Evolutionary conservation across 2,888 invertebrate genomes (phyloP).

Genomic region (Periphyllus acericola): DNA sequence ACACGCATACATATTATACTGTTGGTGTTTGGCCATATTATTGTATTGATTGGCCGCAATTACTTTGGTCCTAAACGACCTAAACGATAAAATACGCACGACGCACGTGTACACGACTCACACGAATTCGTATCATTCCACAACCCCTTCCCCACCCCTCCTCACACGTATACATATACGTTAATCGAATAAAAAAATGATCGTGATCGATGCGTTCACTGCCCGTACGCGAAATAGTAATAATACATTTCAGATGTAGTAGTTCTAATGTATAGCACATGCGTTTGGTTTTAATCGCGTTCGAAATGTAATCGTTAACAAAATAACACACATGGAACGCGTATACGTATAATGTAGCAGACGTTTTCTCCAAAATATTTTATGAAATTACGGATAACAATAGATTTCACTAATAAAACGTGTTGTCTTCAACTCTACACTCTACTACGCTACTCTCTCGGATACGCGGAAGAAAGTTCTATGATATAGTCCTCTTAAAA

Average conservation of each 20-base stretch:
- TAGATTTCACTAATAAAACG: not conserved
- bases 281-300: not conserved
- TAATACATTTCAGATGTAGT: too few species aligned
- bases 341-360: not conserved
- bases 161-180: not conserved
- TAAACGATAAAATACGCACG: slow-evolving; percentile 5
- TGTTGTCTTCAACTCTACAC: not conserved
- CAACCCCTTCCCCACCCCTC: too few species aligned
- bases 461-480: not conserved
- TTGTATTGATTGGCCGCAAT: slow-evolving; percentile 47
- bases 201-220: not conserved
- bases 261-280: not conserved
- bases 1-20: not conserved
- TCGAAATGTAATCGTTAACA: not conserved
- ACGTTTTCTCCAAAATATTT: not conserved
- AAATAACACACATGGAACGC: not conserved
- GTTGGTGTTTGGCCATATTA: not conserved
- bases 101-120: not conserved
- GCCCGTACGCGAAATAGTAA: not conserved
- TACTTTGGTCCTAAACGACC: slow-evolving; percentile 40
- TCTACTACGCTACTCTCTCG: not conserved
- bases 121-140: not conserved
- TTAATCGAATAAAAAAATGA: not conserved
- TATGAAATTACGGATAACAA: not conserved
- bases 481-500: not conserved